Base-by-base conservation (phyloP, 1,140 invertebrate genomes). In the Sinella curviseta region DNA sequence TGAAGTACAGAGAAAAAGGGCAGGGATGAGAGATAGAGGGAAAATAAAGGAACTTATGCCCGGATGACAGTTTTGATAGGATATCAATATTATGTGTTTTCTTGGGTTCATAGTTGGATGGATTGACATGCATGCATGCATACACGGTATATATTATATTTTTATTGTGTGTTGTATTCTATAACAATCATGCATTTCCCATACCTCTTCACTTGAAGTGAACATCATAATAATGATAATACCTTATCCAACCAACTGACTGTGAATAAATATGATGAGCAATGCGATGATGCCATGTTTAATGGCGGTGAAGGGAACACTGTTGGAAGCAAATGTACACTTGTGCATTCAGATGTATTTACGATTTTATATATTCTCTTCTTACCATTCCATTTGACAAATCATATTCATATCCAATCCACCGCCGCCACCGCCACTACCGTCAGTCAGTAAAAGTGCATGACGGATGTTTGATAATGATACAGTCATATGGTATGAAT, bases 51-150 rank as follows among this genome's bases (percentile, higher is more conserved):
- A 33, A 30, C 65, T 79, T 82, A 57, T 76, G 77, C 77, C 80
- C 78, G 82, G 77, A 80, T 81, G 80, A 81, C 80, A 81, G 80
- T 81, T 83, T 65, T 83, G 82, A 83, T 83, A 73, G 80, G 77
- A 83, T 81, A 81, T 83, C 82, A 83, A 83, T 83, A 70, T 70
- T 16, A 70, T 31, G 82, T 78, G 78, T 82, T 34, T 34, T 20
- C n/a, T 39, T 20, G 35, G 30, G 26, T 36, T 33, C 28, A 36
- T 30, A 8, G 48, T 74, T 73, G 26, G 57, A 65, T 70, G 31
- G 65, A 70, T 70, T 70, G 65, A 70, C 65, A 70, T 70, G 28
- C 65, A 70, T 70, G 65, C 26, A 30, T 60, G 24, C 65, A 33
- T 14, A 8, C 20, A 48, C 8, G n/a, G n/a, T n/a, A n/a, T n/a